A percentile compares a stretch with the other conserved stretches of the same genome.
Conservation (phyloP, 2,888 invertebrate genomes). For the Ophion obscuratus region DNA sequence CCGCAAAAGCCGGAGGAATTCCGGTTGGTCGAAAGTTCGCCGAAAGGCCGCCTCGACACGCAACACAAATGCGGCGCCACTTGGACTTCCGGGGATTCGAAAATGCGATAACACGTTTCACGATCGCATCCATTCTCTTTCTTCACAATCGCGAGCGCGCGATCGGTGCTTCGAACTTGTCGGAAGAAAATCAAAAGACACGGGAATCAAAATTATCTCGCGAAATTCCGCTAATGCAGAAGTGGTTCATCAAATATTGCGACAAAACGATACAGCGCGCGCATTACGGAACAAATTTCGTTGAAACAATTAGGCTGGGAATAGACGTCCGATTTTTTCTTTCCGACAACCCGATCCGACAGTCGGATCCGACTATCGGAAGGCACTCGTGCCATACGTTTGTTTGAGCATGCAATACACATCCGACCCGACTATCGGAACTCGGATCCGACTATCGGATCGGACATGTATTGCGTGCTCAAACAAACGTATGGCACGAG, state of each 20-base stretch:
- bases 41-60: slow-evolving; percentile 4
- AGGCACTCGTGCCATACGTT: no score
- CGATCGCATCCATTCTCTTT: background rate
- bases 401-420: no score
- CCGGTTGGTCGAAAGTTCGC: slow-evolving; percentile 72
- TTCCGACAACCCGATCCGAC: no score
- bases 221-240: background rate
- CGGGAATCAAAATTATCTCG: background rate
- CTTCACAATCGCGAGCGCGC: background rate
- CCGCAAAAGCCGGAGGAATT: slow-evolving; percentile 69
- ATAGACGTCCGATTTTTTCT: no score
- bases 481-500: no score
- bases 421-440: no score
- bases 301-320: background rate
- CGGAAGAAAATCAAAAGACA: background rate
- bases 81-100: slow-evolving; percentile 48
- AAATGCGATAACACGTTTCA: slow-evolving; percentile 15
- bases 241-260: background rate
- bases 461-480: no score
- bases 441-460: no score
- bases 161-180: background rate
- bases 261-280: background rate
- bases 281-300: background rate
- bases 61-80: slow-evolving; percentile 44
- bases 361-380: no score